Conservation (phyloP, 2,113 vertebrate species). For the Trematomus loennbergii region DNA sequence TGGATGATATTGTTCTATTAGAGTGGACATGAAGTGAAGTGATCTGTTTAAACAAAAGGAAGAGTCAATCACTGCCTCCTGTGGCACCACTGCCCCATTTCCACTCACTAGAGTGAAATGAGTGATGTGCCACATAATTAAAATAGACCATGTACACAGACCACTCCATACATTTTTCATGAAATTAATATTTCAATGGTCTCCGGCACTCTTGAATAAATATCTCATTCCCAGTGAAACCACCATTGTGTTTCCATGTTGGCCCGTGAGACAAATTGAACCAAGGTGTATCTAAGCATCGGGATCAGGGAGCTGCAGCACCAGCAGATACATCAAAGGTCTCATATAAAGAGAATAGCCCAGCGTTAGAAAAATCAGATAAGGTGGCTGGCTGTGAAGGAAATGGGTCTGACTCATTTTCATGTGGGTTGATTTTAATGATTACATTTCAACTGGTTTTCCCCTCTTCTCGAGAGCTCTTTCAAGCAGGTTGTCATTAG, state of each 20-base stretch:
- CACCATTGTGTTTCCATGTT: constrained; percentile 73
- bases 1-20: constrained; percentile 52
- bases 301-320: constrained; percentile 52
- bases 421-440: constrained; percentile 79
- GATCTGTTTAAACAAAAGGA: constrained; percentile 70
- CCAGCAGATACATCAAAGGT: constrained; percentile 67
- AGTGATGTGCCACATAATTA: constrained; percentile 82
- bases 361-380: constrained; percentile 70
- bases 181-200: constrained; percentile 84
- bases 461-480: constrained; percentile 66
- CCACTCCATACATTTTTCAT: constrained; percentile 83
- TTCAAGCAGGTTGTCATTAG: constrained; percentile 79
- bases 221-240: constrained; percentile 80
- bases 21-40: constrained; percentile 64
- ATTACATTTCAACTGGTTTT: constrained; percentile 76
- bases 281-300: constrained; percentile 61
- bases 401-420: constrained; percentile 76
- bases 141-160: constrained; percentile 83
- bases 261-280: constrained; percentile 63
- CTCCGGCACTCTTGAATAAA: constrained; percentile 81
- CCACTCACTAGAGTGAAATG: constrained; percentile 66
- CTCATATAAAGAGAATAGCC: constrained; percentile 68
- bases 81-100: constrained; percentile 78
- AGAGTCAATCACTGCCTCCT: constrained; percentile 72
- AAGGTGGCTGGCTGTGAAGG: constrained; percentile 68